Base-by-base conservation (phyloP, 2,797 vertebrate genomes). In the Microctenopoma steveboyesi region DNA sequence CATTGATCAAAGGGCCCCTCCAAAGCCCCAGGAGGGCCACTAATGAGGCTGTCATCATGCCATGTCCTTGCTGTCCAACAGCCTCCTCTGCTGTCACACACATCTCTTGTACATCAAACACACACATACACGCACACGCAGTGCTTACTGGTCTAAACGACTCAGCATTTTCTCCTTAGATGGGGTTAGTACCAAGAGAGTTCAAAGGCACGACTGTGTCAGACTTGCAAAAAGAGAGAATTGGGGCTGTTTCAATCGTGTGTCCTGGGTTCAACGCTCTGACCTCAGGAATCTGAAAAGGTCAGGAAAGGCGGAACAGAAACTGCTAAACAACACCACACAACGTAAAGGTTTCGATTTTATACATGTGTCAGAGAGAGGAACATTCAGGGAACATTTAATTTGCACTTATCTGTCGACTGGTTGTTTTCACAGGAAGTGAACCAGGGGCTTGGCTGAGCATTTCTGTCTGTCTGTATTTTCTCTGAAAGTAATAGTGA, bases 31-130 rank as follows among this genome's bases (percentile, higher is more conserved):
- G 72, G 78, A 73, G 81, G 78, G 64, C 69, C 79, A 83, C 84
- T 91, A 89, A 90, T 89, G 86, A 83, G 87, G 84, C 84, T 89
- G 85, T 91, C 90, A 90, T 86, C 53, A 85, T 68, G 78, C 68
- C 74, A 81, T 33, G 79, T 85, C 87, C 89, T 91, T 82, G 74
- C 79, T 86, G 84, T 79, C 80, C 79, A 85, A 88, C 87, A 85
- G 71, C 88, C 82, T 86, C 83, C 80, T 88, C 70, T 80, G 82
- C 86, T 84, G 84, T 86, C 88, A 81, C 76, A 53, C 69, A 72
- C 79, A 79, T 82, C 74, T 69, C 66, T 57, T 53, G 53, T 67
- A 72, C 47, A 69, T 52, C 47, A 42, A 58, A 56, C 60, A 51
- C 69, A 56, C 64, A 60, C 76, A 72, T 45, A 46, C 62, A 61